phyloP scores from a whole-genome alignment of 1,140 invertebrate genomes.

The Drosophila obscura region DNA sequence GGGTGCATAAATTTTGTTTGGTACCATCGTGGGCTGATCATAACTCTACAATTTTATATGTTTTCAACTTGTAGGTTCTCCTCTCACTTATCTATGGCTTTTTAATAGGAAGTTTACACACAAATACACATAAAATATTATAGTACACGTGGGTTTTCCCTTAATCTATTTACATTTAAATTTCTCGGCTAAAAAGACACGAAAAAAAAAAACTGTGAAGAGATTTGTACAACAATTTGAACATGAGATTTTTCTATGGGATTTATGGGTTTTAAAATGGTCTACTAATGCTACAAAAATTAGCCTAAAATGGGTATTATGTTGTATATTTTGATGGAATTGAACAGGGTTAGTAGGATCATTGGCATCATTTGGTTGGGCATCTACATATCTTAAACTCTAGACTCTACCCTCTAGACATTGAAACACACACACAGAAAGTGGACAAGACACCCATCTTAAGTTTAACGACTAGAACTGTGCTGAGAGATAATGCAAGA shows the following conservation, averaged over 20 bases:
- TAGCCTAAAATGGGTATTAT: slow-evolving; percentile 33
- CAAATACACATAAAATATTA: slow-evolving; percentile 47
- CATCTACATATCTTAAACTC: slow-evolving; percentile 24
- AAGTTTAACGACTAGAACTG: slow-evolving; percentile 62
- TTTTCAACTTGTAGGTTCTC: slow-evolving; percentile 25
- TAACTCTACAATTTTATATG: slow-evolving; percentile 33
- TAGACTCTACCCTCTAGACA: slow-evolving; percentile 5
- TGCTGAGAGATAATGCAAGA: slow-evolving; percentile 61
- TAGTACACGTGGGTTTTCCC: slow-evolving; percentile 35
- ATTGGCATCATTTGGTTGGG: slow-evolving; percentile 49
- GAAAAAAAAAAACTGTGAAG: slow-evolving; percentile 33
- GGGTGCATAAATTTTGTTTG: slow-evolving; percentile 53
- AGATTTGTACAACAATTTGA: slow-evolving; percentile 57
- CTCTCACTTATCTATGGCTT: slow-evolving; percentile 38
- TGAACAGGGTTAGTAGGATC: slow-evolving; percentile 33
- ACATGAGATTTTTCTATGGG: slow-evolving; percentile 30
- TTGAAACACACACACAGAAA: slow-evolving; percentile 25
- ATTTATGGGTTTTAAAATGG: slow-evolving; percentile 37
- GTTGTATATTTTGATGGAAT: slow-evolving; percentile 24
- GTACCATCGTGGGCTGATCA: slow-evolving; percentile 28
- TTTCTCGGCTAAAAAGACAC: slow-evolving; percentile 11
- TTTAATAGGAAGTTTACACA: slow-evolving; percentile 44
- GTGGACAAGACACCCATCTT: slow-evolving; percentile 16
- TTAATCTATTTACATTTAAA: slow-evolving; percentile 49
- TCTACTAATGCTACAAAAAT: slow-evolving; percentile 38